These are phyloP conservation scores for Catharus ustulatus DNA, from an alignment of 2,797 vertebrate genomes.

Conservation along the genomic window DNA sequence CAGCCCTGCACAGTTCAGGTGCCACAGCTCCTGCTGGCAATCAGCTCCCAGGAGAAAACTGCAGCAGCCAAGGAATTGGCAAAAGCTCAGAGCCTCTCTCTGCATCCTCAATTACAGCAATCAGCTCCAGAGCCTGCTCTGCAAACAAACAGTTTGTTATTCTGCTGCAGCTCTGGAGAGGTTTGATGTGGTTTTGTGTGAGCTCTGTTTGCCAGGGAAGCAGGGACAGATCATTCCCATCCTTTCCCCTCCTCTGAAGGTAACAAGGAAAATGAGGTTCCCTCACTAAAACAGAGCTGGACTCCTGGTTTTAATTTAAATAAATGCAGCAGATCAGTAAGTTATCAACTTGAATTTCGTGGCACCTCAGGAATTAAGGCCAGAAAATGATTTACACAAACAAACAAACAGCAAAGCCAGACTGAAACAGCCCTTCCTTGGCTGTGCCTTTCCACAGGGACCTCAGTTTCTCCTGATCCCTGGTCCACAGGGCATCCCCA, in stretches of 20 bases:
- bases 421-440: neutral
- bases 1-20: neutral
- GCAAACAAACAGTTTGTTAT: neutral
- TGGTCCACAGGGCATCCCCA: neutral
- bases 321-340: neutral
- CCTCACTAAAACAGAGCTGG: rapidly evolving
- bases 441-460: rapidly evolving
- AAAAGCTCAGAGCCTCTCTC: neutral
- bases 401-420: no score
- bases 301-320: neutral
- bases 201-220: neutral
- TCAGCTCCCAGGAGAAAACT: neutral
- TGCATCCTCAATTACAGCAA: neutral
- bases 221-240: neutral
- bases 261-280: neutral
- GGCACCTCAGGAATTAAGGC: no score
- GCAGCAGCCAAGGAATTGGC: neutral
- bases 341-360: neutral
- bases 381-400: neutral
- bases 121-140: neutral
- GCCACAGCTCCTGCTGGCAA: neutral
- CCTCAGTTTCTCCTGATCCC: neutral
- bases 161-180: neutral
- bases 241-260: neutral
- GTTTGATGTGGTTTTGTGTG: neutral